Conservation (phyloP, 2,113 vertebrate genomes). For the Tupaia tana region DNA sequence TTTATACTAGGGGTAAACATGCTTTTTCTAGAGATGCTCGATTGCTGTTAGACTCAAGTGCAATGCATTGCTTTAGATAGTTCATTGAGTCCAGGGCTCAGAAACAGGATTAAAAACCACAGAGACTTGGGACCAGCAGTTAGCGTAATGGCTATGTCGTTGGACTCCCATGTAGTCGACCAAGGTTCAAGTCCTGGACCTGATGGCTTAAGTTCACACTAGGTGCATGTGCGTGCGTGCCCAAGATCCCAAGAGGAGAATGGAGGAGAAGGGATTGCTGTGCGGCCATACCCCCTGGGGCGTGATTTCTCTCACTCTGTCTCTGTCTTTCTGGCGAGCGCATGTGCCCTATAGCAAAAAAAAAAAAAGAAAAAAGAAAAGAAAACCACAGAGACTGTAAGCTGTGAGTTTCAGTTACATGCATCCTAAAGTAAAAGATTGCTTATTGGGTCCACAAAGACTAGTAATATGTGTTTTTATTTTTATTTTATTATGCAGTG, state of each 20-base stretch:
- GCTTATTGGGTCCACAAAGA: background rate
- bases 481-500: background rate
- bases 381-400: background rate
- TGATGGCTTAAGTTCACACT: too few relatives aligned
- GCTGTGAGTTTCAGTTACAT: background rate
- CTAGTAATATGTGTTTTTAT: background rate
- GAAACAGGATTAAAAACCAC: background rate
- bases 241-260: too few relatives aligned
- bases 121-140: background rate
- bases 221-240: too few relatives aligned
- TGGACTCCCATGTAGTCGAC: too few relatives aligned
- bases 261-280: too few relatives aligned
- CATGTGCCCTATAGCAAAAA: too few relatives aligned
- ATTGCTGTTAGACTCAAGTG: background rate
- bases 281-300: too few relatives aligned
- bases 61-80: background rate
- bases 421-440: background rate
- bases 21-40: background rate
- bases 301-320: too few relatives aligned
- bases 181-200: too few relatives aligned
- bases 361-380: too few relatives aligned
- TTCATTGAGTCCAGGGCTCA: background rate
- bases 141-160: too few relatives aligned
- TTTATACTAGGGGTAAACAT: background rate
- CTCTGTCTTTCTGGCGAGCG: too few relatives aligned